Evolutionary conservation across 2,797 vertebrate species (phyloP).

Genomic region (Poecilia velifera): DNA sequence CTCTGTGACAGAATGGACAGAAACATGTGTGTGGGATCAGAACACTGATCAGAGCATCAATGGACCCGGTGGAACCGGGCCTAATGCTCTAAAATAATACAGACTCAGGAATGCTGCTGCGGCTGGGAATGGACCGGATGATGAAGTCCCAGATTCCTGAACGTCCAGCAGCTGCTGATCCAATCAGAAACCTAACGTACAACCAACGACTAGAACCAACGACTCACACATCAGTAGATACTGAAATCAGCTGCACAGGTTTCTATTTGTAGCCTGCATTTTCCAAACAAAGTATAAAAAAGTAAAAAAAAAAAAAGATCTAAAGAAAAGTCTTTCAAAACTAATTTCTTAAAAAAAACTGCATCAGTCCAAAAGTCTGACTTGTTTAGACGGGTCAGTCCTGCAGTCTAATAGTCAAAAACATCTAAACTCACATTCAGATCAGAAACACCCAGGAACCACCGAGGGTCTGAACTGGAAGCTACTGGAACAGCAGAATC

Average conservation of each 20-base stretch:
- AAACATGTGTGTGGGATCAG: neutral
- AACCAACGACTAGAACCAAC: neutral
- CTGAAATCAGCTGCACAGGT: neutral
- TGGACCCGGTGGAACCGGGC: neutral
- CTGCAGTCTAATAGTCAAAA: neutral
- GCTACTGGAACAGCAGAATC: no score
- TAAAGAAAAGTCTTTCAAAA: neutral
- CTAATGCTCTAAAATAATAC: slow-evolving; percentile 1
- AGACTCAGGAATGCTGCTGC: slow-evolving; percentile 16
- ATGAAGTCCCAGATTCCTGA: slow-evolving; percentile 7
- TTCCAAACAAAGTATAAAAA: neutral
- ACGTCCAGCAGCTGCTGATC: neutral
- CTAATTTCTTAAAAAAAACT: neutral
- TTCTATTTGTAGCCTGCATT: neutral
- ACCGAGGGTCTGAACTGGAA: neutral
- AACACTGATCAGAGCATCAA: neutral
- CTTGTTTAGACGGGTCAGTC: neutral
- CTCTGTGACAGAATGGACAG: neutral
- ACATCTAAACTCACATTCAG: neutral
- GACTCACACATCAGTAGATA: neutral
- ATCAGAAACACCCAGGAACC: neutral
- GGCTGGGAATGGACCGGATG: slow-evolving; percentile 1
- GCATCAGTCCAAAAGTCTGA: neutral
- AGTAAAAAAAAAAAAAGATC: neutral
- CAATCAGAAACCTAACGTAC: neutral